These are phyloP conservation scores for Hemiscyllium ocellatum DNA, from an alignment of 2,113 vertebrate species.

Conservation along the genomic window DNA sequence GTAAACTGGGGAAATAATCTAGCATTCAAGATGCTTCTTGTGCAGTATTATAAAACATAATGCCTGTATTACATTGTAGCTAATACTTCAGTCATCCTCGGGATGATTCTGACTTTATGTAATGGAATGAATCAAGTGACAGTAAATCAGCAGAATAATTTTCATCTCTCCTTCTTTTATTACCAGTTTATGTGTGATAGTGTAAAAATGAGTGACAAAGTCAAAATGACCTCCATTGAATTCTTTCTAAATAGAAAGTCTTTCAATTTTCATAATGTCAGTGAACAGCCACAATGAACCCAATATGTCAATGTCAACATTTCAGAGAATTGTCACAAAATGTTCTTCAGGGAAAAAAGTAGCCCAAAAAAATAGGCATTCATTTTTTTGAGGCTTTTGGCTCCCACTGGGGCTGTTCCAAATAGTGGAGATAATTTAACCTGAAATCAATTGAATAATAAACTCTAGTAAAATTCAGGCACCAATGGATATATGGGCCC, in stretches of 20 bases:
- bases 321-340: neutral
- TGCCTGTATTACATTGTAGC: neutral
- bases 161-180: neutral
- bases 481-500: neutral
- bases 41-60: neutral
- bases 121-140: neutral
- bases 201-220: neutral
- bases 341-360: neutral
- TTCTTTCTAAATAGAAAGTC: neutral
- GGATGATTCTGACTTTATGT: neutral
- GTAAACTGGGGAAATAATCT: neutral
- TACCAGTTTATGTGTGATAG: neutral
- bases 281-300: neutral
- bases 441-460: neutral
- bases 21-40: neutral
- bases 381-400: neutral
- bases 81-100: neutral
- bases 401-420: neutral
- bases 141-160: neutral
- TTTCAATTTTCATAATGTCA: neutral
- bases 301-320: neutral
- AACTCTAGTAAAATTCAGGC: neutral
- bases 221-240: neutral
- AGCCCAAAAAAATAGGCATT: neutral
- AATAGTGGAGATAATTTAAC: neutral